phyloP scores from a whole-genome alignment of 2,888 invertebrate genomes.

The Eupithecia abbreviata region DNA sequence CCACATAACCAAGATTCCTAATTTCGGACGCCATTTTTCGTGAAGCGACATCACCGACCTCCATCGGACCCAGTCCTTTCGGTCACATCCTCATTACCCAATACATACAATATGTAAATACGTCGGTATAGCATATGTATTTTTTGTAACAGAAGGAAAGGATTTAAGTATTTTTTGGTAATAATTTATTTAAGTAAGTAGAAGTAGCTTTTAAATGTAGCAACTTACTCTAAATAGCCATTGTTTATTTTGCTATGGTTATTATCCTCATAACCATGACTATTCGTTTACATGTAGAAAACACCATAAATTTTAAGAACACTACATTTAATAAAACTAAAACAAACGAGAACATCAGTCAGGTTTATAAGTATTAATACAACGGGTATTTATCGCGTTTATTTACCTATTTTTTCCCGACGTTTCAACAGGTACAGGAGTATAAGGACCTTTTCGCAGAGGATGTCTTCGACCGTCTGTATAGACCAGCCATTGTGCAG shows the following conservation, averaged over 20 bases:
- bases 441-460: too few species aligned
- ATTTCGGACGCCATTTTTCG: background rate
- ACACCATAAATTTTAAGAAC: background rate
- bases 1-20: background rate
- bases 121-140: background rate
- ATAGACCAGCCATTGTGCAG: too few species aligned
- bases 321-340: background rate
- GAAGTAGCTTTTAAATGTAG: background rate
- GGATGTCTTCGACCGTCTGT: too few species aligned
- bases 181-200: background rate
- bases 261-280: background rate
- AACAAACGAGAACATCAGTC: background rate
- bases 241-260: background rate
- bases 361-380: too few species aligned
- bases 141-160: background rate
- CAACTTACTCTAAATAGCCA: background rate
- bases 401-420: too few species aligned
- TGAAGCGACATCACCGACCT: constrained; percentile 10
- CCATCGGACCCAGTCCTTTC: constrained; percentile 14
- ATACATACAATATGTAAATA: constrained; percentile 26
- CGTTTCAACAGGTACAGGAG: too few species aligned
- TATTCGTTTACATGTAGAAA: background rate
- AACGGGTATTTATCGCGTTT: too few species aligned
- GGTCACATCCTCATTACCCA: constrained; percentile 25
- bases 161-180: background rate